Evolutionary conservation across 2,797 vertebrate genomes (phyloP).

Genomic region (Margarornis squamiger): DNA sequence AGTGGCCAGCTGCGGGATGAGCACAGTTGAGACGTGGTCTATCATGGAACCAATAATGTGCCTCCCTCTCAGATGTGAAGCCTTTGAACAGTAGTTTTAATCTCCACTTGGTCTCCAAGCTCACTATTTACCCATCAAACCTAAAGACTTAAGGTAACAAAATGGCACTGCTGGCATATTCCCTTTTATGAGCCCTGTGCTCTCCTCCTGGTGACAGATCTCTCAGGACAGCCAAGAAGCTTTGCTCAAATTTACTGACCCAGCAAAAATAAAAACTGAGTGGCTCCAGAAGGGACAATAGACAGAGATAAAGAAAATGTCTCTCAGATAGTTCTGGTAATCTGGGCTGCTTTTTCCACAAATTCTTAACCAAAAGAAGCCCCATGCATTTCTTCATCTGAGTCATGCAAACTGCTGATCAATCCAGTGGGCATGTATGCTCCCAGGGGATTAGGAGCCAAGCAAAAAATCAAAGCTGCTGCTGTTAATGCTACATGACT

Average conservation of each 20-base stretch:
- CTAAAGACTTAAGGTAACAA: neutral
- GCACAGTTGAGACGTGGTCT: neutral
- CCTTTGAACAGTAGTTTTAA: neutral
- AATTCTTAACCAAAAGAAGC: neutral
- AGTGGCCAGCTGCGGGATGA: neutral
- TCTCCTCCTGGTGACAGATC: neutral
- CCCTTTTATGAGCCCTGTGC: neutral
- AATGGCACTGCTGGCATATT: neutral
- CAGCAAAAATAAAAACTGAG: neutral
- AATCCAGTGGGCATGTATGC: neutral
- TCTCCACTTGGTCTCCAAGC: neutral
- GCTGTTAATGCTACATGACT: conserved; percentile 27
- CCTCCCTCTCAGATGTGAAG: neutral
- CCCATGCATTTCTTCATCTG: neutral
- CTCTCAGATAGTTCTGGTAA: neutral
- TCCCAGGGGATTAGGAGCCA: neutral
- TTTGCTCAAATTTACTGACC: neutral
- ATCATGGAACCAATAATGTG: neutral
- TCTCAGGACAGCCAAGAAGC: neutral
- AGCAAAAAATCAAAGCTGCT: conserved; percentile 12
- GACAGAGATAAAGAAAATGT: neutral
- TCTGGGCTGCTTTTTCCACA: neutral
- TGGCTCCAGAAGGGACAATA: neutral
- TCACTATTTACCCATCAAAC: neutral
- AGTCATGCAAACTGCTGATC: neutral